Conservation (phyloP, 1,140 invertebrate species). For the Nephotettix cincticeps region DNA sequence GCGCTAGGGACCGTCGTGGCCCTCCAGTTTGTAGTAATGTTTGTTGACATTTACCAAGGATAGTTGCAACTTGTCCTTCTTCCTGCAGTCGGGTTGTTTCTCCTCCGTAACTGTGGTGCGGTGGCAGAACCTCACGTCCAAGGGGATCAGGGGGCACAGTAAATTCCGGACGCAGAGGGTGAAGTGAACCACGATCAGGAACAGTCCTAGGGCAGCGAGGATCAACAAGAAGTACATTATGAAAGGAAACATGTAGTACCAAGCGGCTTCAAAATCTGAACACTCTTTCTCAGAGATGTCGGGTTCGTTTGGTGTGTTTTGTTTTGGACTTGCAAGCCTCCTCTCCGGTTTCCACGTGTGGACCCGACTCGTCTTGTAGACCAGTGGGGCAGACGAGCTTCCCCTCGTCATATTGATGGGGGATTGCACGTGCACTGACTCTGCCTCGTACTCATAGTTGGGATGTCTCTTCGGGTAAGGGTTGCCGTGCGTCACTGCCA, state of each 20-base stretch:
- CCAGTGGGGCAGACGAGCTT: too few relatives aligned
- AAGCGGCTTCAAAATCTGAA: neutral
- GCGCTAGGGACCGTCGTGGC: too few relatives aligned
- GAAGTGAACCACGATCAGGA: neutral
- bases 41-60: slow-evolving; percentile 6
- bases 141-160: neutral
- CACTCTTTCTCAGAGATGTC: too few relatives aligned
- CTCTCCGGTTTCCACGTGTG: too few relatives aligned
- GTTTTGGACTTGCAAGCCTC: too few relatives aligned
- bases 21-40: slow-evolving; percentile 9
- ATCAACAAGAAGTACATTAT: neutral
- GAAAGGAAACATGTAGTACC: neutral
- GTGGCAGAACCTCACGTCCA: neutral
- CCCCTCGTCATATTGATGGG: too few relatives aligned
- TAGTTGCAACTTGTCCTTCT: slow-evolving; percentile 1
- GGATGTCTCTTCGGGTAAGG: too few relatives aligned
- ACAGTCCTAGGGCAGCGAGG: neutral
- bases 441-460: too few relatives aligned
- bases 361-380: too few relatives aligned
- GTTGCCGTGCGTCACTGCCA: too few relatives aligned
- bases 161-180: neutral
- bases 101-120: slow-evolving; percentile 8
- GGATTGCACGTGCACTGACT: too few relatives aligned
- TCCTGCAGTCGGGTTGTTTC: neutral
- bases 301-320: too few relatives aligned